Base-by-base conservation (phyloP, 2,113 vertebrate genomes). In the Gallinago paraguaiae region DNA sequence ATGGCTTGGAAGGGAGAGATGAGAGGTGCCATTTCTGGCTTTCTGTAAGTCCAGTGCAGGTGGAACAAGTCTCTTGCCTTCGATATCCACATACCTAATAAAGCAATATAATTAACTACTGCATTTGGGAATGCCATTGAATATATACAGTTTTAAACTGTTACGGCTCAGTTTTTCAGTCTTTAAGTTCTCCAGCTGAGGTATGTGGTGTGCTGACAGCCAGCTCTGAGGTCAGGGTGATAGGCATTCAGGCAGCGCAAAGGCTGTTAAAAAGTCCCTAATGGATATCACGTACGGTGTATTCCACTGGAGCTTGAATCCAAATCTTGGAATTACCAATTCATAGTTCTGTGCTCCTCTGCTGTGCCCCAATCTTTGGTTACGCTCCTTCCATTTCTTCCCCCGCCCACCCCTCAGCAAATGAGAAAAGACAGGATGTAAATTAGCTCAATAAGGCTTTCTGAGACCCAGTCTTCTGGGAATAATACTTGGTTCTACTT, bases 211-310 rank as follows among this genome's bases (percentile, higher is more conserved):
- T 35, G 33, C 61, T 50, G 61, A n/a, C 71, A 54, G 61, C 18
- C 46, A n/a, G 37, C 65, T 56, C 37, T 64, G 76, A 50, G 71
- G 76, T 76, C 39, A 50, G 54, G 22, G 8, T 28, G 61, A 28
- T 48, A 48, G 0, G 0, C 1, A 1, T 19, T 61, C 39, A 74
- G 28, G 59, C 41, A 63, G 48, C 16, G 18, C 13, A 48, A 60
- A 75, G 41, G 45, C 74, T 88, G 50, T 37, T 10, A 11, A 39
- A 12, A 72, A 57, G 39, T 77, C 75, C 45, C 41, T 77, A 7
- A 48, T 23, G 67, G n/a, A 3, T 82, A 31, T 90, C 37, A 43
- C 31, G 7, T 41, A 41, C 8, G 27, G 24, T 59, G 17, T 41
- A 17, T 19, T 54, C 33, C 28, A 18, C 28, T 33, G 64, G 13